These are phyloP conservation scores for Scaptomyza montana DNA, from an alignment of 1,140 invertebrate species.

Conservation along the genomic window DNA sequence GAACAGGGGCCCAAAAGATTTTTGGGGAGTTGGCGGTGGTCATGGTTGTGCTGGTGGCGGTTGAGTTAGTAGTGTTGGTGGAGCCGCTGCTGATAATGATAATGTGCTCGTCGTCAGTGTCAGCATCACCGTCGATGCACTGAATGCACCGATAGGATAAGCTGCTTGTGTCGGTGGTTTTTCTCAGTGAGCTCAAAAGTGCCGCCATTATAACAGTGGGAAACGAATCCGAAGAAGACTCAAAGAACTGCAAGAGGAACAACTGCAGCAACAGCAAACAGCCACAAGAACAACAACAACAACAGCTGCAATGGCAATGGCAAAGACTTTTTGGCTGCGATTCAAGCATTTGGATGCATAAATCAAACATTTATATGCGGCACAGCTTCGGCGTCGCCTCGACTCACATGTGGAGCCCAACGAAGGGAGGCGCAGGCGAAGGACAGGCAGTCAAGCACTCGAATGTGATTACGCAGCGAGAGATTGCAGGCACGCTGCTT, in stretches of 20 bases:
- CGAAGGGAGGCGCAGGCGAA: constrained; percentile 21
- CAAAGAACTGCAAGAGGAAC: constrained; percentile 19
- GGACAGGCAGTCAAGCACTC: constrained; percentile 48
- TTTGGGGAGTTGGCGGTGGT: constrained; percentile 11
- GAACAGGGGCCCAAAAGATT: constrained; percentile 48
- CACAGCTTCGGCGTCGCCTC: constrained; percentile 71
- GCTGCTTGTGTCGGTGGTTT: constrained; percentile 58
- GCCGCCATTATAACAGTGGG: constrained; percentile 66
- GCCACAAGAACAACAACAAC: constrained; percentile 39
- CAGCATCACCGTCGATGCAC: constrained; percentile 46
- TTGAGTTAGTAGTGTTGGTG: constrained; percentile 18
- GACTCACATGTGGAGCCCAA: constrained; percentile 68
- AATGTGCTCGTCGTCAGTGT: constrained; percentile 72
- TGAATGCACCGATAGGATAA: constrained; percentile 61
- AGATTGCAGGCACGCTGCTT: constrained; percentile 57
- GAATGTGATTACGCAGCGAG: constrained; percentile 81
- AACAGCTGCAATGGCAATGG: constrained; percentile 61
- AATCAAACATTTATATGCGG: constrained; percentile 83
- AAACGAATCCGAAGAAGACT: constrained; percentile 38
- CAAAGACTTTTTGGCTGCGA: constrained; percentile 79
- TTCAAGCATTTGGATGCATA: constrained; percentile 81
- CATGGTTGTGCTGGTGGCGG: constrained; percentile 33
- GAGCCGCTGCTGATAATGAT: constrained; percentile 67
- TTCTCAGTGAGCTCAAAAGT: constrained; percentile 66
- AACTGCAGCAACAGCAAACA: constrained; percentile 47